A percentile compares a stretch with the other conserved stretches of the same genome.
Conservation (phyloP, 2,113 vertebrate genomes). For the Athene noctua region DNA sequence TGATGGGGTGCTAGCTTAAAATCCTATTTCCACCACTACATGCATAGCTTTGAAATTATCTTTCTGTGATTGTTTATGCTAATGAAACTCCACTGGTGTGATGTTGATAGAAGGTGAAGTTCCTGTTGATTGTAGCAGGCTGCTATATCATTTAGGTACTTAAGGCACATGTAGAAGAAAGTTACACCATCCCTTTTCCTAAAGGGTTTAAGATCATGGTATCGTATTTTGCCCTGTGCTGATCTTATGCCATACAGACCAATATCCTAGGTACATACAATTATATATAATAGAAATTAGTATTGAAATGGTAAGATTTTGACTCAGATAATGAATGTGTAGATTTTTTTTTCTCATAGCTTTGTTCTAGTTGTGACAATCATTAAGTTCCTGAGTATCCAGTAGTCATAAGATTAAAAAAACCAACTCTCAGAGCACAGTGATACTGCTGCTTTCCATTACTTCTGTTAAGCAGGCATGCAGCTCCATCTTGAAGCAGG, state of each 20-base stretch:
- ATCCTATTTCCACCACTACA: neutral
- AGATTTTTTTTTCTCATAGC: neutral
- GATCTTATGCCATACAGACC: neutral
- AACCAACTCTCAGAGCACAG: neutral
- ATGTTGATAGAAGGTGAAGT: neutral
- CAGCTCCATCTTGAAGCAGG: neutral
- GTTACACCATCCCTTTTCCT: accelerated
- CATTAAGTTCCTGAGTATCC: neutral
- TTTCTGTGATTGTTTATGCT: neutral
- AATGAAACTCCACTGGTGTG: neutral
- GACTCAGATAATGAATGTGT: neutral
- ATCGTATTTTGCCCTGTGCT: neutral
- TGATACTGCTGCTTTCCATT: neutral
- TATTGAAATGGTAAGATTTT: neutral
- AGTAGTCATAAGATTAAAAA: neutral
- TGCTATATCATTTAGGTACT: neutral
- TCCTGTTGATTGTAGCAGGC: neutral
- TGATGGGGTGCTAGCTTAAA: neutral
- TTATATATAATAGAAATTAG: neutral
- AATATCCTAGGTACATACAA: neutral
- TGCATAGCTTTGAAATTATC: neutral
- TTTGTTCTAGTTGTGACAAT: neutral
- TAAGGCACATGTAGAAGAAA: neutral
- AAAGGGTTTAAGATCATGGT: neutral
- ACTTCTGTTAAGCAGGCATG: neutral